A percentile compares a stretch with the other conserved stretches of the same genome.
phyloP scores from a whole-genome alignment of 1,140 invertebrate genomes.

The Myzus persicae region DNA sequence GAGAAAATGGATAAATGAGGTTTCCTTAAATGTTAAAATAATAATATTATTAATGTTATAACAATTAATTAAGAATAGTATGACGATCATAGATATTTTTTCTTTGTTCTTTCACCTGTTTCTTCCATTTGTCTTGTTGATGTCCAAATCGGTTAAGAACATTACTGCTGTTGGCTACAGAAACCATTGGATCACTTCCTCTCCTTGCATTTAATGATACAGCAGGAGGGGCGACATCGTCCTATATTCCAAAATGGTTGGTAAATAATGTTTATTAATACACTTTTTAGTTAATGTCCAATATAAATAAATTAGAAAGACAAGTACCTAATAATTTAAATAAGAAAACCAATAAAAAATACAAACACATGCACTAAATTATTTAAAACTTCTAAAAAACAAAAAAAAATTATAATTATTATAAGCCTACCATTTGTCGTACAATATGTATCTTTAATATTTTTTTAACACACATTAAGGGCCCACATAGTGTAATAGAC shows the following conservation, averaged over 20 bases:
- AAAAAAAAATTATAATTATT: background rate
- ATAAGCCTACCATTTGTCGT: background rate
- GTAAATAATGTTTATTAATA: background rate
- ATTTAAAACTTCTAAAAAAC: background rate
- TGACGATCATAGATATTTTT: constrained; percentile 96
- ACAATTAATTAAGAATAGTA: constrained; percentile 91
- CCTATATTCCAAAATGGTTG: constrained; percentile 54
- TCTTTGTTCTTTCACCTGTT: constrained; percentile 94
- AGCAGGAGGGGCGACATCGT: constrained; percentile 10
- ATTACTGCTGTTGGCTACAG: constrained; percentile 69
- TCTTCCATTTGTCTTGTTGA: constrained; percentile 97
- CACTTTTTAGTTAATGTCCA: background rate
- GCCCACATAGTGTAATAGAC: background rate
- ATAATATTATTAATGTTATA: background rate
- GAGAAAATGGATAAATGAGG: background rate
- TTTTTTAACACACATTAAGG: background rate
- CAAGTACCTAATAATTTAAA: background rate
- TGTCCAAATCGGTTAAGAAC: constrained; percentile 94
- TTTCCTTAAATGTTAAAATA: background rate
- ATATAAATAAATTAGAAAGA: background rate
- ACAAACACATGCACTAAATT: constrained; percentile 31
- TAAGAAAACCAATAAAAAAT: background rate
- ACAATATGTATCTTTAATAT: background rate
- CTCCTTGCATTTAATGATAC: constrained; percentile 60
- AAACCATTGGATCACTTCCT: constrained; percentile 65